Conservation (phyloP, 2,797 vertebrate species). For the Erethizon dorsatum region DNA sequence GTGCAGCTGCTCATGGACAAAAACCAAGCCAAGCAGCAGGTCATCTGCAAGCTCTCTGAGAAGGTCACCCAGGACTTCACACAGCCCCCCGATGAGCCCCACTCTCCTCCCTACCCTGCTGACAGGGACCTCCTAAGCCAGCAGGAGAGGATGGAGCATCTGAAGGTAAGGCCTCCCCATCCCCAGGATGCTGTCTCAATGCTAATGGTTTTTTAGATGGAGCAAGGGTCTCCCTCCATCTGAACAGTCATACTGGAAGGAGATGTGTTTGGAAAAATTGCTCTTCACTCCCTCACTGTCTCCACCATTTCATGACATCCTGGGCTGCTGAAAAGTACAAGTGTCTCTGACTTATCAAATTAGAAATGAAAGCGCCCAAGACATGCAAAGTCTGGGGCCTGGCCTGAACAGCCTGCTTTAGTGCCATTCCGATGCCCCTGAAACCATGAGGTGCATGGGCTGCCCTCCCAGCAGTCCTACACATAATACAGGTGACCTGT, state of each 20-base stretch:
- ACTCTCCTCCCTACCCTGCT: background rate
- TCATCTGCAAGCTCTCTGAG: conserved; percentile 94
- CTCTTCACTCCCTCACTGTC: background rate
- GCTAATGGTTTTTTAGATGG: background rate
- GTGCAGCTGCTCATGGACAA: conserved; percentile 93
- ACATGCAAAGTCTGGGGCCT: background rate
- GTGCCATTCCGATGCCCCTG: background rate
- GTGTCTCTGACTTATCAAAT: background rate
- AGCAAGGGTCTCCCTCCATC: background rate
- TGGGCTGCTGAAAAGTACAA: background rate
- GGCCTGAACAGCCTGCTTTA: background rate
- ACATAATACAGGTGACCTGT: background rate
- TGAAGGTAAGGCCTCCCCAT: conserved; percentile 91
- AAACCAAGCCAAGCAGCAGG: conserved; percentile 94
- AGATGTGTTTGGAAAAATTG: background rate
- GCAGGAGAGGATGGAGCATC: conserved; percentile 91
- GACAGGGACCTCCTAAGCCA: conserved; percentile 89
- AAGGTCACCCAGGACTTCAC: conserved; percentile 89
- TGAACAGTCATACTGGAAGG: background rate
- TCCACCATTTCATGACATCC: background rate
- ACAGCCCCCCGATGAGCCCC: conserved; percentile 26
- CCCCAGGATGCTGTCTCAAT: too few species aligned
- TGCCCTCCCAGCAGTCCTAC: background rate
- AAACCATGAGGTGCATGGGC: background rate
- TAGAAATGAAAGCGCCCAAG: background rate